Percentiles rank a stretch among this genome's conserved stretches.
Evolutionary conservation across 2,888 invertebrate species (phyloP).

Genomic region (Oscheius sp.): DNA sequence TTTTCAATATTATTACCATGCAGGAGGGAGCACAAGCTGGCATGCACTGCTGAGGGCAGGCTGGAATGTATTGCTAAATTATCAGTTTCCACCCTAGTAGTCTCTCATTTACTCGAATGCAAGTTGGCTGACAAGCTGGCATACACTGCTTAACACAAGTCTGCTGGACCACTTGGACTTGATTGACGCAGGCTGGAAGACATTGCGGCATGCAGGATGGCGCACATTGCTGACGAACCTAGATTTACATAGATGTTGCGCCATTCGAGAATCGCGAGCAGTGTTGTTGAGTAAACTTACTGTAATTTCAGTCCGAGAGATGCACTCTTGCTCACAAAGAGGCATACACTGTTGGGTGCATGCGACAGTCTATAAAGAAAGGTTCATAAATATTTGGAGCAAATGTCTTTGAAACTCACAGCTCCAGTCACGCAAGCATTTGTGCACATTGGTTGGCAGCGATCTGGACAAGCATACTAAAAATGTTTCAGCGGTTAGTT

Average conservation of each 20-base stretch:
- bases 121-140: slow-evolving; percentile 23
- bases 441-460: slow-evolving; percentile 55
- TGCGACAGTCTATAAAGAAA: slow-evolving; percentile 1
- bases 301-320: slow-evolving; percentile 6
- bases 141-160: slow-evolving; percentile 43
- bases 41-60: slow-evolving; percentile 39
- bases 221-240: slow-evolving; percentile 26
- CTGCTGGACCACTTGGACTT: slow-evolving; percentile 33
- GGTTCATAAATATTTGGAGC: too few species aligned
- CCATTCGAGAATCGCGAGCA: too few species aligned
- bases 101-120: slow-evolving; percentile 24
- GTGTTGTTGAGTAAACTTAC: background rate
- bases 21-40: slow-evolving; percentile 47
- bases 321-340: slow-evolving; percentile 18
- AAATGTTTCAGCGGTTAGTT: background rate
- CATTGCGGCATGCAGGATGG: slow-evolving; percentile 54
- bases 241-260: too few species aligned
- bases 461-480: slow-evolving; percentile 43
- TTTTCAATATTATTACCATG: too few species aligned
- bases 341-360: slow-evolving; percentile 25
- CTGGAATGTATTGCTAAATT: slow-evolving; percentile 10
- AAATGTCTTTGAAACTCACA: background rate
- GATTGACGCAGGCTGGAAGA: slow-evolving; percentile 46
- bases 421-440: slow-evolving; percentile 42
- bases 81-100: too few species aligned